Percentiles rank a stretch among this genome's conserved stretches.
Evolutionary conservation across 2,888 invertebrate genomes (phyloP).

Genomic region (Drosophila robusta): DNA sequence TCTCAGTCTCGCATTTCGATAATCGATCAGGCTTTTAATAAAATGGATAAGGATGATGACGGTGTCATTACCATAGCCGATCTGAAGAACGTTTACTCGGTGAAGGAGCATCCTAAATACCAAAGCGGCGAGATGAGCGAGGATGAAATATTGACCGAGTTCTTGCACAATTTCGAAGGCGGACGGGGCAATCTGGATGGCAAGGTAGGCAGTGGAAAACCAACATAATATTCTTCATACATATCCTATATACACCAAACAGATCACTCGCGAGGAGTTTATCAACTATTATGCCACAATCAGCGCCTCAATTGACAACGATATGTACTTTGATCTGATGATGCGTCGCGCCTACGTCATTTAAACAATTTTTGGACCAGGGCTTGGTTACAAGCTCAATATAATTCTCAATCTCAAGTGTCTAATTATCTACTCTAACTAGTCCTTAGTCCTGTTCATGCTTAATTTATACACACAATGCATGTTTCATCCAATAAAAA

Average conservation of each 20-base stretch:
- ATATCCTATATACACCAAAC: neutral
- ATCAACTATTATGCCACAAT: constrained; percentile 97
- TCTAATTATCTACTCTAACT: constrained; percentile 35
- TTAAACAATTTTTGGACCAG: constrained; percentile 85
- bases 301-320: constrained; percentile 97
- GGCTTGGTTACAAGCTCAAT: neutral
- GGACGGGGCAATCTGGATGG: constrained; percentile 89
- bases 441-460: constrained; percentile 49
- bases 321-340: constrained; percentile 97
- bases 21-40: constrained; percentile 93
- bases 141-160: constrained; percentile 92
- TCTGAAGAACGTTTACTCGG: constrained; percentile 92
- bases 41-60: constrained; percentile 94
- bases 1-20: constrained; percentile 90
- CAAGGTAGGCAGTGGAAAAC: constrained; percentile 86
- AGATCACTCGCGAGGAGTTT: constrained; percentile 97
- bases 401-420: constrained; percentile 19
- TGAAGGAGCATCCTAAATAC: constrained; percentile 92
- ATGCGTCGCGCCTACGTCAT: constrained; percentile 96
- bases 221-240: neutral
- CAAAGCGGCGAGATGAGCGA: constrained; percentile 95
- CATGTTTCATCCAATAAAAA: constrained; percentile 51
- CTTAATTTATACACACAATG: constrained; percentile 47
- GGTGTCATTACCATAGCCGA: constrained; percentile 92
- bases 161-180: constrained; percentile 94